A percentile compares a stretch with the other conserved stretches of the same genome.
Evolutionary conservation across 64 coral and sea anemone species (phyloP).

Genomic region (Catalaphyllia jardinei): DNA sequence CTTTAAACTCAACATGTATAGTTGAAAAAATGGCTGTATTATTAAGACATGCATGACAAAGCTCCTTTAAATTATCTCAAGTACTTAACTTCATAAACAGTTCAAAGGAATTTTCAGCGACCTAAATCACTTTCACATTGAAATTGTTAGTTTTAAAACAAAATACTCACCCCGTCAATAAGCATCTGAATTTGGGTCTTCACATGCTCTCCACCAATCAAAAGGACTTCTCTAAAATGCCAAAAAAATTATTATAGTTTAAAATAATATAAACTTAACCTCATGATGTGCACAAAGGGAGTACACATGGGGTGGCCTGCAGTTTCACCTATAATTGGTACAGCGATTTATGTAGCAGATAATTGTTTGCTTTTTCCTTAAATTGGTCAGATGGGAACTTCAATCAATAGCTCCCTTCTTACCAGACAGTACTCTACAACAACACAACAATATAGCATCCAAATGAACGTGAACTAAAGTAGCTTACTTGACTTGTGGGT

Average conservation of each 20-base stretch:
- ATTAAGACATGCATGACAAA: no score
- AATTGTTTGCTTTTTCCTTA: not conserved
- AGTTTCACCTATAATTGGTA: not conserved
- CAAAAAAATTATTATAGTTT: not conserved
- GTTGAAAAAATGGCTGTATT: no score
- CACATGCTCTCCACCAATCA: constrained; percentile 93
- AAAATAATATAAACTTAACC: no score
- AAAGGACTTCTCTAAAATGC: constrained; percentile 72
- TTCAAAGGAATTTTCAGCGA: no score
- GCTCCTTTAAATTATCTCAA: no score
- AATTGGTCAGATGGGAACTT: no score
- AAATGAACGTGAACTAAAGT: not conserved
- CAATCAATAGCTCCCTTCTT: no score
- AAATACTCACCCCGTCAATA: constrained; percentile 78
- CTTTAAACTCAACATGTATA: no score
- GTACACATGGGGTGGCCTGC: not conserved
- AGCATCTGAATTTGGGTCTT: constrained; percentile 91
- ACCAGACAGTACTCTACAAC: no score
- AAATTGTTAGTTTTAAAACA: not conserved
- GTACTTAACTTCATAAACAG: no score
- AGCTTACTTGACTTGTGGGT: constrained; percentile 69
- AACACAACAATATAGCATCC: not conserved
- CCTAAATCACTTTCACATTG: no score
- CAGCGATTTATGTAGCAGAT: not conserved
- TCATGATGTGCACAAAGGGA: no score